A percentile compares a stretch with the other conserved stretches of the same genome.
Evolutionary conservation across 2,888 invertebrate species (phyloP).

Genomic region (Drosophila parthenogenetica): DNA sequence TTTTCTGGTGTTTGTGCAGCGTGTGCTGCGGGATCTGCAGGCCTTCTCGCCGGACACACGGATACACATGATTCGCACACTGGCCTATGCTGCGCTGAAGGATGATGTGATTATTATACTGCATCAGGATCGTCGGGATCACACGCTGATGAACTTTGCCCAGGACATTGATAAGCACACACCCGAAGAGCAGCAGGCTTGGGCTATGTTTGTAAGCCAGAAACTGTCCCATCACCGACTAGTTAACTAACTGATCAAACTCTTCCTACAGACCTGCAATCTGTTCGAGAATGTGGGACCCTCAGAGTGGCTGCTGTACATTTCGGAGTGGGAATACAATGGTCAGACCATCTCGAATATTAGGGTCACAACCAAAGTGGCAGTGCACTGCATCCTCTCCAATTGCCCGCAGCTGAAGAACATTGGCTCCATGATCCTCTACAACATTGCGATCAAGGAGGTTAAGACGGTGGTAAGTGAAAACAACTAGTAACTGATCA

Average conservation of each 20-base stretch:
- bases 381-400: constrained; percentile 93
- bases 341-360: constrained; percentile 94
- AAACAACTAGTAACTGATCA: no score
- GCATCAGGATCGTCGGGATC: constrained; percentile 95
- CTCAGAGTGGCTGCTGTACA: constrained; percentile 97
- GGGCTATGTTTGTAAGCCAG: constrained; percentile 91
- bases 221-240: background rate
- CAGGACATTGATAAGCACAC: constrained; percentile 91
- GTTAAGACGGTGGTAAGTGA: constrained; percentile 97
- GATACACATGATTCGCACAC: constrained; percentile 89
- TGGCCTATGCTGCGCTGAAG: constrained; percentile 92
- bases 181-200: constrained; percentile 91
- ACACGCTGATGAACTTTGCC: constrained; percentile 95
- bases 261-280: constrained; percentile 90
- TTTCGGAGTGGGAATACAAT: constrained; percentile 94
- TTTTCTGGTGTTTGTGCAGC: constrained; percentile 91
- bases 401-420: constrained; percentile 90
- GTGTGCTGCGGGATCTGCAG: constrained; percentile 87
- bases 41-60: constrained; percentile 87
- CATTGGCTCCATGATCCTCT: constrained; percentile 93
- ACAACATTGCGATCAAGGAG: constrained; percentile 97
- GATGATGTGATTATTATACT: constrained; percentile 95
- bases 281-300: constrained; percentile 95
- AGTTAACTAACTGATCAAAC: background rate
- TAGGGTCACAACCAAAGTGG: constrained; percentile 95